phyloP scores from a whole-genome alignment of 1,140 invertebrate genomes.

The Drosophila murphyi region DNA sequence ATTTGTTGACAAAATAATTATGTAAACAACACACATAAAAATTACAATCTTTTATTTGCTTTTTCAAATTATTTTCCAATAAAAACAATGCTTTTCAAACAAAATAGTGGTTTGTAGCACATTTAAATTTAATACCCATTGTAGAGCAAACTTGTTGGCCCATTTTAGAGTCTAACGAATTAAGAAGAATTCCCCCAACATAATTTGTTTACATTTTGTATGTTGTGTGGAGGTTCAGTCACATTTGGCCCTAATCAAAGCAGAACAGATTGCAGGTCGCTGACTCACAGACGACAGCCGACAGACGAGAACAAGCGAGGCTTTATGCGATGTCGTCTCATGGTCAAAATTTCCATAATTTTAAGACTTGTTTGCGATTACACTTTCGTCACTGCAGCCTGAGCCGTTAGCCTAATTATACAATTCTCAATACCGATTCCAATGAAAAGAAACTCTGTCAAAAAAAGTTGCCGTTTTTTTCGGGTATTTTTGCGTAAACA shows the following conservation, averaged over 20 bases:
- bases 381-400: slow-evolving; percentile 67
- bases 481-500: slow-evolving; percentile 44
- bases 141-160: slow-evolving; percentile 18
- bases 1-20: no score
- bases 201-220: slow-evolving; percentile 58
- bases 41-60: no score
- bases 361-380: slow-evolving; percentile 58
- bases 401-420: slow-evolving; percentile 78
- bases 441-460: slow-evolving; percentile 75
- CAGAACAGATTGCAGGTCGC: slow-evolving; percentile 66
- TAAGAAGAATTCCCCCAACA: slow-evolving; percentile 1
- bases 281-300: slow-evolving; percentile 53
- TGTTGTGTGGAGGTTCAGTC: slow-evolving; percentile 58
- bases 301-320: slow-evolving; percentile 23
- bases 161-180: slow-evolving; percentile 4
- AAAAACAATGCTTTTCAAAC: not conserved
- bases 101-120: not conserved
- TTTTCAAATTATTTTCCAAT: no score
- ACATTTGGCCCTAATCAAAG: slow-evolving; percentile 79
- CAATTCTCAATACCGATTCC: slow-evolving; percentile 70
- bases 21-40: no score
- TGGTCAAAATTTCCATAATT: slow-evolving; percentile 77
- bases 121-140: slow-evolving; percentile 1
- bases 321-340: slow-evolving; percentile 58
- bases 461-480: slow-evolving; percentile 43